A percentile compares a stretch with the other conserved stretches of the same genome.
phyloP scores from a whole-genome alignment of 2,113 vertebrate species.

The Cochlearius cochlearius region DNA sequence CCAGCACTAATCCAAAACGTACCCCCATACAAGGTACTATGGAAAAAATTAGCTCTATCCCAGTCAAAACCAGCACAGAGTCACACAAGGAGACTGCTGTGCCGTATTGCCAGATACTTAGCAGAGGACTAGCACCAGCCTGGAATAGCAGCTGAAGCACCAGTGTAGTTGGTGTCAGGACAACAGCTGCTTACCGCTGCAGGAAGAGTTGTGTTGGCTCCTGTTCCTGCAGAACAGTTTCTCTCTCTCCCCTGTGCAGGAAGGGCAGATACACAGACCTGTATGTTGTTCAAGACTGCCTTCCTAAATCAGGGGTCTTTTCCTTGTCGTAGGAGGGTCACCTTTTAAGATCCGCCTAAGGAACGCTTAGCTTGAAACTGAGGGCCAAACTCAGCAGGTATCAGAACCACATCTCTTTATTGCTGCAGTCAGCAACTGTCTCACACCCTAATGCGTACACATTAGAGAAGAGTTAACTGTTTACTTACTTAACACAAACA shows the following conservation, averaged over 20 bases:
- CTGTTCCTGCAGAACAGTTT: background rate
- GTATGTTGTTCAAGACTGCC: background rate
- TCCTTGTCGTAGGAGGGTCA: background rate
- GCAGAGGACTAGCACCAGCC: background rate
- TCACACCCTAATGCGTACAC: background rate
- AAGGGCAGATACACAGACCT: background rate
- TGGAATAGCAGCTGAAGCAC: conserved; percentile 28
- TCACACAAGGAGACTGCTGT: background rate
- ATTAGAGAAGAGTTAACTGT: background rate
- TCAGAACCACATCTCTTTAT: background rate
- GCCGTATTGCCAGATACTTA: background rate
- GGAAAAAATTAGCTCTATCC: no score
- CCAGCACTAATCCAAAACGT: no score
- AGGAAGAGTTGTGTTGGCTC: background rate
- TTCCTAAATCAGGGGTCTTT: background rate
- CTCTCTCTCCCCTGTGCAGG: background rate
- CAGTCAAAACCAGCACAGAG: background rate
- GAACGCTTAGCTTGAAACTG: background rate
- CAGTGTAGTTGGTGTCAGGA: background rate
- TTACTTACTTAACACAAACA: background rate
- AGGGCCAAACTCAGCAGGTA: background rate
- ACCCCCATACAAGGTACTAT: no score
- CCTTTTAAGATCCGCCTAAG: background rate
- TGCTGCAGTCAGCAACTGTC: background rate
- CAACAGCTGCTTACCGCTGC: background rate